Percentiles rank a stretch among this genome's conserved stretches.
phyloP scores from a whole-genome alignment of 2,113 vertebrate species.

The Crotophaga sulcirostris region DNA sequence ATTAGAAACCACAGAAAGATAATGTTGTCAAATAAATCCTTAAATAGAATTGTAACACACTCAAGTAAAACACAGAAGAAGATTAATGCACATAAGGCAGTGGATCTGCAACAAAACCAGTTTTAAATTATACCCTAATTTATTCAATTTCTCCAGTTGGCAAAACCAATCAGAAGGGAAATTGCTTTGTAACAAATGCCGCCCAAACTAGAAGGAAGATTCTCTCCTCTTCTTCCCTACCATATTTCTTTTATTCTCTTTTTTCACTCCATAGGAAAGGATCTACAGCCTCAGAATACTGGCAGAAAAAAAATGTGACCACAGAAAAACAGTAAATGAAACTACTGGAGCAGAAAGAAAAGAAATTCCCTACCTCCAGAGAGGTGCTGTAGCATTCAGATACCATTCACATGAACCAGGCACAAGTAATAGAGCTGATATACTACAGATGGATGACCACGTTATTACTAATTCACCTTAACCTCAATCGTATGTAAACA shows the following conservation, averaged over 20 bases:
- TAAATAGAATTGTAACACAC: not conserved
- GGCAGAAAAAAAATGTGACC: not conserved
- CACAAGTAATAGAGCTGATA: not conserved
- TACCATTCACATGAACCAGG: rapidly evolving
- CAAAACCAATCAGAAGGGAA: slow-evolving; percentile 2
- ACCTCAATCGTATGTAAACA: not conserved
- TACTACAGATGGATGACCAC: not conserved
- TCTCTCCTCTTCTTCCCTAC: not conserved
- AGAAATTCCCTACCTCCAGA: not conserved
- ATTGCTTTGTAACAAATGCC: not conserved
- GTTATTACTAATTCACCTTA: not conserved
- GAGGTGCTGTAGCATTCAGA: not conserved
- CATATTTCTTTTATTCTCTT: not conserved
- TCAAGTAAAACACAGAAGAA: not conserved
- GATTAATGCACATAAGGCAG: not conserved
- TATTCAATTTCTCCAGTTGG: not conserved
- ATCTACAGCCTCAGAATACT: not conserved
- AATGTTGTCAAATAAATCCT: slow-evolving; percentile 11
- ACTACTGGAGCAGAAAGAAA: not conserved
- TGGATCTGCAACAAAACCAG: not conserved
- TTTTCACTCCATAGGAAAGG: not conserved
- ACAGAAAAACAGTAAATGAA: not conserved
- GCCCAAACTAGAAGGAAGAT: not conserved
- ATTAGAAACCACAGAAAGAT: slow-evolving; percentile 7
- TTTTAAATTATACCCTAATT: not conserved